Evolutionary conservation across 2,888 invertebrate genomes (phyloP).

Genomic region (Dusona sp.): DNA sequence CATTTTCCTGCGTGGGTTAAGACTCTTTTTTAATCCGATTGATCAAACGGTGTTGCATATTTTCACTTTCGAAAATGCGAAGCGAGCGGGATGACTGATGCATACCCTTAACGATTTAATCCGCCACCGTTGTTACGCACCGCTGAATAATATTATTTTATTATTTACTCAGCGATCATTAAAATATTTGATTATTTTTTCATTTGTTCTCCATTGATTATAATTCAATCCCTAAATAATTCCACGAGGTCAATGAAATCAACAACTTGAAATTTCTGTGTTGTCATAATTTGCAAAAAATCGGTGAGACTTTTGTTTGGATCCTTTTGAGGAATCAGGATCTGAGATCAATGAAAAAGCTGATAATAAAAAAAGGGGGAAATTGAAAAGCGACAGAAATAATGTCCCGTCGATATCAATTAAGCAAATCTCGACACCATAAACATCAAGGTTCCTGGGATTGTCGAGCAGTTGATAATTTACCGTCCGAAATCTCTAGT

Average conservation of each 20-base stretch:
- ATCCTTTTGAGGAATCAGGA: background rate
- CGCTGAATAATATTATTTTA: background rate
- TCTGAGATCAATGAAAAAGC: background rate
- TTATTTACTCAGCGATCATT: background rate
- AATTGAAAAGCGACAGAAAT: background rate
- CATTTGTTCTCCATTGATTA: background rate
- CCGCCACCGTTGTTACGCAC: background rate
- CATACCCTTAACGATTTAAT: too few species aligned
- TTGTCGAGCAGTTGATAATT: too few species aligned
- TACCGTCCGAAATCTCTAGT: background rate
- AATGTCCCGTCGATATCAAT: background rate
- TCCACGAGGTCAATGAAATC: background rate
- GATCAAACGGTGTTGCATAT: too few species aligned
- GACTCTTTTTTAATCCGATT: too few species aligned
- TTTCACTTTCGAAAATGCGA: too few species aligned
- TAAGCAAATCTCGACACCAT: background rate
- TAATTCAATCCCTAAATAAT: background rate
- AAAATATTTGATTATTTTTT: background rate
- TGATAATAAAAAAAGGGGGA: background rate
- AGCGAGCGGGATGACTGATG: too few species aligned
- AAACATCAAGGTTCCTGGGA: too few species aligned
- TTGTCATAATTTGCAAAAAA: background rate
- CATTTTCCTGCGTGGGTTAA: too few species aligned
- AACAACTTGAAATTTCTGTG: background rate
- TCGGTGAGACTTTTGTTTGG: background rate